A percentile compares a stretch with the other conserved stretches of the same genome.
Evolutionary conservation across 2,888 invertebrate species (phyloP).

Genomic region (Sphecodes monilicornis): DNA sequence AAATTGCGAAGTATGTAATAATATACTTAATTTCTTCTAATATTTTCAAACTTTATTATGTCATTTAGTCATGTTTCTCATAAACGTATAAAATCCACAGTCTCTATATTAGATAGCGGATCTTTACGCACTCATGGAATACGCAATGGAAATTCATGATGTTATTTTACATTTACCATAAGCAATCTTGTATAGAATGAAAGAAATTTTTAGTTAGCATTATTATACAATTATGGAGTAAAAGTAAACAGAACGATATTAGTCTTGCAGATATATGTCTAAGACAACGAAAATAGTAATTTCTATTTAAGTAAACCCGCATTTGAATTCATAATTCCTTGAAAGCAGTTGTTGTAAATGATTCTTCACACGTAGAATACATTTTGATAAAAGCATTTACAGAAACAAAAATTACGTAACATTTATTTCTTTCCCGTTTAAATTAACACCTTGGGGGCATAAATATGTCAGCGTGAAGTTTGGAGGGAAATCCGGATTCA

Average conservation of each 20-base stretch:
- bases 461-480: constrained; percentile 2
- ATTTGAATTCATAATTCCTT: not conserved
- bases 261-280: not conserved
- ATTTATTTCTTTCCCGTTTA: not conserved
- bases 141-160: not conserved
- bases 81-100: not conserved
- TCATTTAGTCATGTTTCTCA: not conserved
- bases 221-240: not conserved
- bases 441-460: not conserved
- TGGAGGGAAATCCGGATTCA: not conserved
- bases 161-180: not conserved
- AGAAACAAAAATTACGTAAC: not conserved
- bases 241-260: not conserved
- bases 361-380: not conserved
- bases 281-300: not conserved
- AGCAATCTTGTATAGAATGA: not conserved
- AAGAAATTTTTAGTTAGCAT: not conserved
- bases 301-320: not conserved
- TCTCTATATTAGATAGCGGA: no score
- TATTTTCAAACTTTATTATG: not conserved
- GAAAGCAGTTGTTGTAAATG: not conserved
- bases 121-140: no score
- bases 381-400: not conserved
- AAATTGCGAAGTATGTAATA: not conserved
- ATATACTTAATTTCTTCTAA: no score